Evolutionary conservation across 2,113 vertebrate species (phyloP).

Genomic region (Elgaria multicarinata): DNA sequence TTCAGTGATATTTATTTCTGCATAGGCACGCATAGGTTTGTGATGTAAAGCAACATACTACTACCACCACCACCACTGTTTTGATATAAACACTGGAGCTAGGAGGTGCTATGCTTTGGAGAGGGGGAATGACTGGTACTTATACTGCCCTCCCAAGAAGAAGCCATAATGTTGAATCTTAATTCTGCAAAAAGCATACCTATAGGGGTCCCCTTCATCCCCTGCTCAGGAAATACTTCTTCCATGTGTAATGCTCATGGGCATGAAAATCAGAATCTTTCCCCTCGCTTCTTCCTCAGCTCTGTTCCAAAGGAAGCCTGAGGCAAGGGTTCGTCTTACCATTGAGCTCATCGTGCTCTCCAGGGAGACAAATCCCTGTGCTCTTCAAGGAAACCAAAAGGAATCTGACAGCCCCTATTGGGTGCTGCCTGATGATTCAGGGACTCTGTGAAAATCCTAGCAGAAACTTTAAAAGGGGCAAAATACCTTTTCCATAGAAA

Average conservation of each 20-base stretch:
- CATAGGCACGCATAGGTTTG: too few species aligned
- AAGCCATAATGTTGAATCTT: too few species aligned
- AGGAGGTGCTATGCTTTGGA: too few species aligned
- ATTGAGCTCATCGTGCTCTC: conserved; percentile 12
- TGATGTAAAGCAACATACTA: too few species aligned
- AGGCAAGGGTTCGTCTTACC: neutral
- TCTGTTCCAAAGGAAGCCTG: neutral
- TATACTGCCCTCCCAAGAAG: too few species aligned
- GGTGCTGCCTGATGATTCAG: neutral
- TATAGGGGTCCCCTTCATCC: too few species aligned
- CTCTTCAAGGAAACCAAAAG: neutral
- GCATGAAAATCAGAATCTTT: neutral
- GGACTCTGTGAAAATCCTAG: neutral
- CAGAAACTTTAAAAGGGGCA: neutral
- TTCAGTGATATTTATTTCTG: too few species aligned
- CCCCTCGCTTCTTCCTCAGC: neutral
- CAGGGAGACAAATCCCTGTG: neutral
- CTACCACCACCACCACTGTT: too few species aligned
- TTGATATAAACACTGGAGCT: too few species aligned
- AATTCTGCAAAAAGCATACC: too few species aligned
- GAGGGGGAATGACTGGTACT: too few species aligned
- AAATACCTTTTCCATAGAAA: neutral
- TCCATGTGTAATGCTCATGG: neutral
- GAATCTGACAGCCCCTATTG: neutral
- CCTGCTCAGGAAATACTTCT: neutral